These are phyloP conservation scores for Rynchops niger DNA, from an alignment of 2,113 vertebrate species.

Conservation along the genomic window DNA sequence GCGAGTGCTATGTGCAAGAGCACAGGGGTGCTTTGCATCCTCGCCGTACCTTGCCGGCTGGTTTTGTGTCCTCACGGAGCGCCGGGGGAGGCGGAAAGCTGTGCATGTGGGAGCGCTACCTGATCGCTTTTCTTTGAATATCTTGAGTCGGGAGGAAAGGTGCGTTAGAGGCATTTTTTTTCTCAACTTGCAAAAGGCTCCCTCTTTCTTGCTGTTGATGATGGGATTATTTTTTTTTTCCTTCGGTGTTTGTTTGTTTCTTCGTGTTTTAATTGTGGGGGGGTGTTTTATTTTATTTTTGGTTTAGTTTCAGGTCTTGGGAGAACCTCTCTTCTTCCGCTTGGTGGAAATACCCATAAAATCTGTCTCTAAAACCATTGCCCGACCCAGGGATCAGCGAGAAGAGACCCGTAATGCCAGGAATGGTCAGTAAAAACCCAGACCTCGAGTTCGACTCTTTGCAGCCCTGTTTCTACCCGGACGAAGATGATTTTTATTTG, in stretches of 20 bases:
- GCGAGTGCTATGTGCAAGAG: not conserved
- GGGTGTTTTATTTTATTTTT: not conserved
- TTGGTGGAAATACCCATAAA: constrained; percentile 32
- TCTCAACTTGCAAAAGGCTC: not conserved
- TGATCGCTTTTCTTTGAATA: not conserved
- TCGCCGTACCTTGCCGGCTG: not conserved
- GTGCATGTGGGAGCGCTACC: not conserved
- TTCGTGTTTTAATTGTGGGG: not conserved
- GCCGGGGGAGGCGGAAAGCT: not conserved
- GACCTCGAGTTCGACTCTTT: constrained; percentile 97
- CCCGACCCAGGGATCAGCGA: not conserved
- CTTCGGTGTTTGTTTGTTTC: not conserved
- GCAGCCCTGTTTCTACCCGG: constrained; percentile 97
- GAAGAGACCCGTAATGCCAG: constrained; percentile 82
- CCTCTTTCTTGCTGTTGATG: not conserved
- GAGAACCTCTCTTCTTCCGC: not conserved
- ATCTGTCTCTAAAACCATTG: not conserved
- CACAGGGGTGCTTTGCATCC: not conserved
- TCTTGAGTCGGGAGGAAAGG: not conserved
- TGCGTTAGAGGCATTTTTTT: not conserved
- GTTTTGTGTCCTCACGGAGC: not conserved
- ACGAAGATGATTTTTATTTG: constrained; percentile 97
- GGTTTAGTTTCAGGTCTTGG: constrained; percentile 42
- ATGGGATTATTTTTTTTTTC: not conserved
- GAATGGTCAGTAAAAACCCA: constrained; percentile 90